Evolutionary conservation across 2,888 invertebrate species (phyloP).

Genomic region (Cantharis nigra): DNA sequence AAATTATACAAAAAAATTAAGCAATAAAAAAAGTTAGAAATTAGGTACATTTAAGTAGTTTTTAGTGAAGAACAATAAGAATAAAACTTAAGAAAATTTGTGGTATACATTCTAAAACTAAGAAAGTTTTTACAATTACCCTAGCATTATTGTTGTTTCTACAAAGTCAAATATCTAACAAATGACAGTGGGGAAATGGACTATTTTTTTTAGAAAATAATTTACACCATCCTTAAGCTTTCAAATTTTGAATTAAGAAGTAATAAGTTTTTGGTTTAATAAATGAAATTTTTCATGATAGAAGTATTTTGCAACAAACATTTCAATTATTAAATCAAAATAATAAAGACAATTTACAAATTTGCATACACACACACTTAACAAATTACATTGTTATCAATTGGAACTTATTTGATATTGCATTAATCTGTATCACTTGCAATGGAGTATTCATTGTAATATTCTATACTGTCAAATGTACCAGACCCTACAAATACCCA

Average conservation of each 20-base stretch:
- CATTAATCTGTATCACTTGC: constrained; percentile 33
- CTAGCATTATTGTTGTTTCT: neutral
- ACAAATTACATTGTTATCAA: neutral
- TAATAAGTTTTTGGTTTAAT: neutral
- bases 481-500: neutral
- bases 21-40: neutral
- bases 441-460: constrained; percentile 31
- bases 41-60: neutral
- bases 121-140: neutral
- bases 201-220: neutral
- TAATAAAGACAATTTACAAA: neutral
- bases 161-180: neutral
- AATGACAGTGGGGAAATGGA: neutral
- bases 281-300: neutral
- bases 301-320: neutral
- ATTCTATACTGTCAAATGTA: constrained; percentile 17
- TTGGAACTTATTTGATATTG: neutral
- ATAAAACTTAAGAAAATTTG: neutral
- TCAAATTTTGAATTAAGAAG: neutral
- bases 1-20: neutral
- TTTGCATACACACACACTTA: neutral
- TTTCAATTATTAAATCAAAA: neutral
- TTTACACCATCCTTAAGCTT: neutral
- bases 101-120: neutral
- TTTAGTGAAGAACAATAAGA: neutral